Evolutionary conservation across 2,797 vertebrate species (phyloP).

Genomic region (Pachyuromys duprasi): DNA sequence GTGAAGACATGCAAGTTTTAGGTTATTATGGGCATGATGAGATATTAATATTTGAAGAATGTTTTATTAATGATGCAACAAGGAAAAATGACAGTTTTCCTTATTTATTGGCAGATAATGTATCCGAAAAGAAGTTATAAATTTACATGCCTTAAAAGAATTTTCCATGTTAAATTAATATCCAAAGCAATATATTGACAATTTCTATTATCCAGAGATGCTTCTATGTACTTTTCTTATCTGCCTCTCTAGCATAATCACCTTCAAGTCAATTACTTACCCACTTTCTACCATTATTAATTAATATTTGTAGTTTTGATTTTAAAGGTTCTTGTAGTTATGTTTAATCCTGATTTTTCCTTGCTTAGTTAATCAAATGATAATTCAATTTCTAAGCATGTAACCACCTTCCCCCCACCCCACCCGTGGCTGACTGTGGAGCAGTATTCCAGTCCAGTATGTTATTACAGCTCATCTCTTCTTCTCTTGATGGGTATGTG

Average conservation of each 20-base stretch:
- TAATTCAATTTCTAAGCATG: background rate
- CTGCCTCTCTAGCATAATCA: rapidly evolving
- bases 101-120: background rate
- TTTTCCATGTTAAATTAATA: background rate
- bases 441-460: background rate
- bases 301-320: background rate
- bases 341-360: background rate
- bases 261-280: background rate
- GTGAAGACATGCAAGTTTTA: background rate
- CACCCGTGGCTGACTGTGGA: background rate
- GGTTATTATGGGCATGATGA: background rate
- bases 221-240: background rate
- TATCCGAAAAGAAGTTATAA: background rate
- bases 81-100: background rate
- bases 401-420: background rate
- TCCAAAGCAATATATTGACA: background rate
- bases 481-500: background rate
- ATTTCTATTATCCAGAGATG: rapidly evolving
- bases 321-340: background rate
- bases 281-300: background rate
- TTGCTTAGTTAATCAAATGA: background rate
- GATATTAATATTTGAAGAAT: background rate
- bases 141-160: background rate
- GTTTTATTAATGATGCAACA: background rate
- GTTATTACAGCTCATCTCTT: rapidly evolving